Percentiles rank a stretch among this genome's conserved stretches.
phyloP scores from a whole-genome alignment of 37 sponge, comb jelly and placozoan genomes.

The Cladorhizidae sp. region DNA sequence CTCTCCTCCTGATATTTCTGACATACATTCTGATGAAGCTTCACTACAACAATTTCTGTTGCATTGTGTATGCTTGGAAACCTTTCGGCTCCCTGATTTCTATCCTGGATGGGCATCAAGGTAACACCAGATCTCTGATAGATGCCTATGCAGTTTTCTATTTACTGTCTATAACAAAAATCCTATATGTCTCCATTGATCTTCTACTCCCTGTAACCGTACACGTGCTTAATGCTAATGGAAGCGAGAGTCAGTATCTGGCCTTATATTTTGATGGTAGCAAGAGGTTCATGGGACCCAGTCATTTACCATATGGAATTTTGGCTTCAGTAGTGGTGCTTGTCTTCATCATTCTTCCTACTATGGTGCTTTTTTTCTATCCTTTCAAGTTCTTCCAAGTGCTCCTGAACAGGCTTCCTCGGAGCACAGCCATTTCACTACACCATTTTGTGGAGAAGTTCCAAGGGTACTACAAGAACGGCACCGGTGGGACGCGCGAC shows the following conservation, averaged over 20 bases:
- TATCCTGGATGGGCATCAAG: conserved; percentile 10
- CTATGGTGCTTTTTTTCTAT: conserved; percentile 33
- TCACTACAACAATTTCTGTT: neutral
- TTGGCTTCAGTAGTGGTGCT: conserved; percentile 3
- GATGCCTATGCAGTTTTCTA: conserved; percentile 59
- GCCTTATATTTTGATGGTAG: conserved; percentile 36
- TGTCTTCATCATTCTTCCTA: conserved; percentile 36
- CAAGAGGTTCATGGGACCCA: conserved; percentile 8
- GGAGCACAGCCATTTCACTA: neutral
- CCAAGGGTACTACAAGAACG: conserved; percentile 70
- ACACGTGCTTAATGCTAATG: neutral
- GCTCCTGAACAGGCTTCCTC: neutral
- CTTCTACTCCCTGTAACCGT: conserved; percentile 32
- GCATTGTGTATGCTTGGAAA: neutral
- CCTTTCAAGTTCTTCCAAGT: conserved; percentile 1
- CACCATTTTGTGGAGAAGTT: conserved; percentile 41
- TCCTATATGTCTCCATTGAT: conserved; percentile 37
- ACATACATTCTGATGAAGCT: conserved; percentile 19
- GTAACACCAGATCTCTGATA: conserved; percentile 21
- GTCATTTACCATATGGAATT: conserved; percentile 43
- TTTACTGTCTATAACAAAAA: conserved; percentile 53
- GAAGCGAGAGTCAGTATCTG: neutral
- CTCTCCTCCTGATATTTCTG: neutral
- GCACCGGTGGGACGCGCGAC: conserved; percentile 35
- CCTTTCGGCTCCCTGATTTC: conserved; percentile 8